Evolutionary conservation across 1,140 invertebrate genomes (phyloP).

Genomic region (Lysiphlebus fabarum): DNA sequence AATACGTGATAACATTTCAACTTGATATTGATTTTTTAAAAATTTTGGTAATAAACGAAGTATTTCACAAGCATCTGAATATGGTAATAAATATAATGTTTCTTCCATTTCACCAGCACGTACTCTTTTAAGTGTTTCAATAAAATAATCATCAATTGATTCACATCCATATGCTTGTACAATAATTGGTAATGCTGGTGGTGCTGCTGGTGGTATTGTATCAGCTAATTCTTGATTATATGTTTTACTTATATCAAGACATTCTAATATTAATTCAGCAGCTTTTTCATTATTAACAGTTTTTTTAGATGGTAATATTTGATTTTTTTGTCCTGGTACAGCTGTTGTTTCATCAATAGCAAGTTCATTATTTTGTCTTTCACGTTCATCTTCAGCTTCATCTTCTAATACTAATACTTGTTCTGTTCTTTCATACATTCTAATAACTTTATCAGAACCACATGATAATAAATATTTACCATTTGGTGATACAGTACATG

Average conservation of each 20-base stretch:
- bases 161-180: constrained; percentile 75
- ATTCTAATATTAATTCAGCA: constrained; percentile 85
- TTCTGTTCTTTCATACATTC: constrained; percentile 82
- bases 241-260: constrained; percentile 74
- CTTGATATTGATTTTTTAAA: constrained; percentile 64
- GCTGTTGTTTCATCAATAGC: constrained; percentile 68
- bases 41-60: constrained; percentile 69
- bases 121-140: constrained; percentile 75
- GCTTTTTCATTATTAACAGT: constrained; percentile 88
- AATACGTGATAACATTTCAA: constrained; percentile 74
- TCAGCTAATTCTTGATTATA: constrained; percentile 60
- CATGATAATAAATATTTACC: constrained; percentile 78
- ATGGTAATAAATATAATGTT: constrained; percentile 80
- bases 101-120: constrained; percentile 86
- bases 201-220: constrained; percentile 40
- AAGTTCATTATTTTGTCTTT: constrained; percentile 68
- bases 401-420: constrained; percentile 92
- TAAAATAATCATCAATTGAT: constrained; percentile 74
- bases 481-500: constrained; percentile 74
- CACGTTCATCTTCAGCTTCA: constrained; percentile 80
- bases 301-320: constrained; percentile 82
- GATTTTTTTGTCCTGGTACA: constrained; percentile 68
- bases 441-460: constrained; percentile 84
- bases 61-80: constrained; percentile 75
- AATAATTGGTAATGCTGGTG: constrained; percentile 63